Base-by-base conservation (phyloP, 2,888 invertebrate species). In the Philereme transversata region DNA sequence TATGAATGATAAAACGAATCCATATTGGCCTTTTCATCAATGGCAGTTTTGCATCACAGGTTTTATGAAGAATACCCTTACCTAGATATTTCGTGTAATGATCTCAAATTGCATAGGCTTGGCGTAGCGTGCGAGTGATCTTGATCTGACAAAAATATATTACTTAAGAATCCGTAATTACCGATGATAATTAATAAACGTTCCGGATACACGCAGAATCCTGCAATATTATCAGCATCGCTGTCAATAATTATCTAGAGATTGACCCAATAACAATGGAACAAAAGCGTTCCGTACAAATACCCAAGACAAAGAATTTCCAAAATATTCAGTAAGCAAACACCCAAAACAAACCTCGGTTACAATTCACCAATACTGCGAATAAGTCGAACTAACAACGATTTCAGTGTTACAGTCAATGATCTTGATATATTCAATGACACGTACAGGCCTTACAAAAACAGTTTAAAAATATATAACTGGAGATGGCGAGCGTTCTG, bases 201-300 rank as follows among this genome's bases (percentile, higher is more conserved):
- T 58, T 51, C 52, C 56, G 59, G 56, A 59, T 58, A 58, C 41
- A 51, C 44, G 46, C 52, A 49, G 45, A 48, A 51, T 54, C 46
- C 41, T 51, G 36, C 11, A 56, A 22, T 62, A 58, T 48, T 54
- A 54, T 7, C 48, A 58, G 43, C 58, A 55, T 62, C 45, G 44
- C 45, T 62, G 53, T 62, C 53, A 54, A 54, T 57, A 48, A 59
- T 58, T 58, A 59, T 51, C 54, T 48, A 62, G 54, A 62, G 48
- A 62, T 49, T 58, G 35, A 41, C 48, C 48, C 47, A 51, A 11
- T 49, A 51, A 57, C 62, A 62, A 54, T 57, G 44, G 46, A 62
- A 34, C 22, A 61, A 46, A 52, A 43, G 0, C 10, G 5, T n/a
- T n/a, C n/a, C n/a, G n/a, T n/a, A 34, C 22, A 56, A 40, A 52